phyloP scores from a whole-genome alignment of 2,113 vertebrate genomes.

The Collichthys lucidus region DNA sequence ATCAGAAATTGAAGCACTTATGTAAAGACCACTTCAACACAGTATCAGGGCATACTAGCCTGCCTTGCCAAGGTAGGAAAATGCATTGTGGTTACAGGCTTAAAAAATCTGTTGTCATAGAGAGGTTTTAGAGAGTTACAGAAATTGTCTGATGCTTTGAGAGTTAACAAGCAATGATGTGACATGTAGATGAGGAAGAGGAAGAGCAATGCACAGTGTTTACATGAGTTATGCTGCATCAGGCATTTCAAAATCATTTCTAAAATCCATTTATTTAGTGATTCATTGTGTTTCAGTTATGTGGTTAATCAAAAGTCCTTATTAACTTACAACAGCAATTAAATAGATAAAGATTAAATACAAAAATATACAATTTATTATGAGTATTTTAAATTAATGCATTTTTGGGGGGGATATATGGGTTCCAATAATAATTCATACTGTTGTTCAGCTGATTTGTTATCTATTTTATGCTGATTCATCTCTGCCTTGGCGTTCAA shows the following conservation, averaged over 20 bases:
- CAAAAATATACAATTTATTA: not conserved
- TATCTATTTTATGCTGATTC: conserved; percentile 7
- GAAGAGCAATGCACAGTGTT: not conserved
- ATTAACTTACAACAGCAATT: not conserved
- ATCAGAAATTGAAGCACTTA: not conserved
- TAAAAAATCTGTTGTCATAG: not conserved
- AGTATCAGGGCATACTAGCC: not conserved
- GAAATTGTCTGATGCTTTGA: not conserved
- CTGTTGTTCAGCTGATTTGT: not conserved
- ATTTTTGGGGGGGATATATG: not conserved
- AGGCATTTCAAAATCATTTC: not conserved
- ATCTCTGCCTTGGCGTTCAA: conserved; percentile 1
- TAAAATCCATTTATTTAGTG: not conserved
- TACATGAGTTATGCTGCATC: too few species aligned
- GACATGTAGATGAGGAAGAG: not conserved
- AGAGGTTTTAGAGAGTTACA: not conserved
- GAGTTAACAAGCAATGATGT: not conserved
- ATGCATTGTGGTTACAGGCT: not conserved
- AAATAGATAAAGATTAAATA: not conserved
- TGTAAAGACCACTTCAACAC: not conserved
- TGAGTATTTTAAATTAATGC: not conserved
- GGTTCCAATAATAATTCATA: not conserved
- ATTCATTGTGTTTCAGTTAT: not conserved
- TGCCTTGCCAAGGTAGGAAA: not conserved
- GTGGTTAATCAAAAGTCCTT: not conserved